These are phyloP conservation scores for Phytoseiulus persimilis DNA, from an alignment of 2,888 invertebrate genomes.

Conservation along the genomic window DNA sequence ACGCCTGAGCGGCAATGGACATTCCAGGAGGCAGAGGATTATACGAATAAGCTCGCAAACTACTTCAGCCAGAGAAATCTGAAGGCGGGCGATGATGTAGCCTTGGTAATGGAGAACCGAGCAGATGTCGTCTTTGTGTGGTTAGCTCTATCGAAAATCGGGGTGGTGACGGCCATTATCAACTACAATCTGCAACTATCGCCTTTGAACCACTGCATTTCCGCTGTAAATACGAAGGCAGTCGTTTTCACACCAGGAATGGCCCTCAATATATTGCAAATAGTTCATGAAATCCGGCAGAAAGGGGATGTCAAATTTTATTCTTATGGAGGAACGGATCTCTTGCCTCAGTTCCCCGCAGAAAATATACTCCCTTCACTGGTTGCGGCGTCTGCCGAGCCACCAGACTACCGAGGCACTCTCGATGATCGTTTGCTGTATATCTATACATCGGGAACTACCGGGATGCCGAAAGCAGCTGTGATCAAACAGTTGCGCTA, in stretches of 20 bases:
- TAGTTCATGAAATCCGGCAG: not conserved
- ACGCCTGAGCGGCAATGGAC: slow-evolving; percentile 24
- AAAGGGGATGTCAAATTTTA: not conserved
- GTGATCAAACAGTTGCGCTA: slow-evolving; percentile 86
- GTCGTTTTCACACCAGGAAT: slow-evolving; percentile 70
- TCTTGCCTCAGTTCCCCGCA: not conserved
- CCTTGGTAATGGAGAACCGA: slow-evolving; percentile 79
- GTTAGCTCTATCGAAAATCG: slow-evolving; percentile 75
- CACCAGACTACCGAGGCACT: not conserved
- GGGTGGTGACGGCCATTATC: slow-evolving; percentile 75
- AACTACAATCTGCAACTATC: slow-evolving; percentile 80
- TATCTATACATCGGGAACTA: slow-evolving; percentile 97
- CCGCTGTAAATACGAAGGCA: slow-evolving; percentile 70
- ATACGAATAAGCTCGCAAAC: slow-evolving; percentile 71
- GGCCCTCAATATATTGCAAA: slow-evolving; percentile 47
- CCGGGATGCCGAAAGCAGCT: slow-evolving; percentile 93
- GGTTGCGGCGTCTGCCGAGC: not conserved
- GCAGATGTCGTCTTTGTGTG: slow-evolving; percentile 84
- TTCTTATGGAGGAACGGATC: not conserved
- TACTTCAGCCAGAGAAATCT: slow-evolving; percentile 68
- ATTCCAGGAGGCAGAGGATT: slow-evolving; percentile 65
- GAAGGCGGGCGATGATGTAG: slow-evolving; percentile 77
- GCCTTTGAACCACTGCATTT: slow-evolving; percentile 77
- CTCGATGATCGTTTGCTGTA: slow-evolving; percentile 67
- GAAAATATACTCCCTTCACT: not conserved